A percentile compares a stretch with the other conserved stretches of the same genome.
These are phyloP conservation scores for Platygyra sinensis DNA, from an alignment of 64 coral and sea anemone genomes.

Conservation along the genomic window DNA sequence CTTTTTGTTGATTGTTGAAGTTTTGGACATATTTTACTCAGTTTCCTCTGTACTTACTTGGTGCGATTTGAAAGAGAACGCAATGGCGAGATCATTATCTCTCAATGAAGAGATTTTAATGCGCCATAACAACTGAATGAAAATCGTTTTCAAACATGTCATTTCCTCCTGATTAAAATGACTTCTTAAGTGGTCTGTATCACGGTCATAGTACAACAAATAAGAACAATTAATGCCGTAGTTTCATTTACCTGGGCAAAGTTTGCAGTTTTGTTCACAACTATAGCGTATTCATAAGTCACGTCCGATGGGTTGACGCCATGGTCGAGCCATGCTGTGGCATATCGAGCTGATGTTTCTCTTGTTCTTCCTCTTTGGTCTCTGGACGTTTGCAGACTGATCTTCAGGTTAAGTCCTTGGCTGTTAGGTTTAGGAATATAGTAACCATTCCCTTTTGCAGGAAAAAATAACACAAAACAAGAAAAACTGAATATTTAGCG, in stretches of 20 bases:
- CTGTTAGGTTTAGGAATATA: background rate
- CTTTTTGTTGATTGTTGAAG: no score
- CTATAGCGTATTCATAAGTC: background rate
- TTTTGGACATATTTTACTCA: no score
- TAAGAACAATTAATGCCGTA: no score
- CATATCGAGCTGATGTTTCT: slow-evolving; percentile 13
- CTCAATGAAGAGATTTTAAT: no score
- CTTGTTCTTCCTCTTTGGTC: background rate
- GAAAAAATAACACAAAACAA: background rate
- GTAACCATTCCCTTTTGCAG: slow-evolving; percentile 33
- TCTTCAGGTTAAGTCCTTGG: background rate
- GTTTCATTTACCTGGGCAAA: background rate
- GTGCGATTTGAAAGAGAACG: no score
- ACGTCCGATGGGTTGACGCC: background rate
- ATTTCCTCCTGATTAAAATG: no score
- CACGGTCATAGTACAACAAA: no score
- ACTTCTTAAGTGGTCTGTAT: no score
- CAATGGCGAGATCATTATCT: no score
- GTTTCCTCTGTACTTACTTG: no score
- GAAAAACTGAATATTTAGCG: background rate
- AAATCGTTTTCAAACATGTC: no score
- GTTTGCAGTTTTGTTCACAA: background rate
- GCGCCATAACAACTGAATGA: no score
- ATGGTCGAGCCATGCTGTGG: slow-evolving; percentile 9
- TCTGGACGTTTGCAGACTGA: slow-evolving; percentile 10